A percentile compares a stretch with the other conserved stretches of the same genome.
These are phyloP conservation scores for Bombus confusus DNA, from an alignment of 1,140 invertebrate species.

Conservation along the genomic window DNA sequence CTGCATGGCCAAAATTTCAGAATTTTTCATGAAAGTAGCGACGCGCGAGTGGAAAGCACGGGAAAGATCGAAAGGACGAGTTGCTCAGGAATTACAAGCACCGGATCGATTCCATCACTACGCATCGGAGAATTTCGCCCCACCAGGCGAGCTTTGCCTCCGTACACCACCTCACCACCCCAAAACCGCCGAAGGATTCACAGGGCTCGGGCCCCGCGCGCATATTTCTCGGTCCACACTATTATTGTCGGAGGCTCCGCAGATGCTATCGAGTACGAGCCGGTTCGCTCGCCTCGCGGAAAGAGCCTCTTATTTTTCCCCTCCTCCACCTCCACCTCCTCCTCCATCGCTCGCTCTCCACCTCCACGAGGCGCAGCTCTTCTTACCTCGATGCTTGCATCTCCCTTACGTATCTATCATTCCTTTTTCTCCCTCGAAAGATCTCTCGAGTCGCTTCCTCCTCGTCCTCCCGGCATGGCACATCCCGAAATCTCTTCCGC, in stretches of 20 bases:
- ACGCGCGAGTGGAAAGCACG: neutral
- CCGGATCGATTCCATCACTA: slow-evolving; percentile 25
- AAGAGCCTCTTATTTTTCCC: slow-evolving; percentile 49
- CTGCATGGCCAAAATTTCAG: neutral
- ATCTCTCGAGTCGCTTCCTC: slow-evolving; percentile 25
- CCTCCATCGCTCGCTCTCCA: neutral
- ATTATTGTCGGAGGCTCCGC: slow-evolving; percentile 65
- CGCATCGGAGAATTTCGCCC: slow-evolving; percentile 19
- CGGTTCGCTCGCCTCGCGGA: slow-evolving; percentile 63
- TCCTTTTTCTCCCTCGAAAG: slow-evolving; percentile 28
- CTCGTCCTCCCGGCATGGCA: neutral
- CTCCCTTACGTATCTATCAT: slow-evolving; percentile 45
- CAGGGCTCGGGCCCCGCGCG: slow-evolving; percentile 49
- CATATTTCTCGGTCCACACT: slow-evolving; percentile 72
- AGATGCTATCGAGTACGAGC: slow-evolving; percentile 66
- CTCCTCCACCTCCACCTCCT: slow-evolving; percentile 7
- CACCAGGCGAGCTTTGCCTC: neutral
- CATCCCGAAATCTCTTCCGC: slow-evolving; percentile 33
- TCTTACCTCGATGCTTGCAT: slow-evolving; percentile 25
- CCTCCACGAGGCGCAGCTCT: slow-evolving; percentile 5
- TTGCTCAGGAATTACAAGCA: neutral
- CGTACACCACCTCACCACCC: slow-evolving; percentile 20
- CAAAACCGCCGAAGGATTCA: slow-evolving; percentile 53
- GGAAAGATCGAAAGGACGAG: neutral
- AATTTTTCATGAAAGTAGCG: neutral